These are phyloP conservation scores for Notodonta dromedarius DNA, from an alignment of 2,888 invertebrate species.

Conservation along the genomic window DNA sequence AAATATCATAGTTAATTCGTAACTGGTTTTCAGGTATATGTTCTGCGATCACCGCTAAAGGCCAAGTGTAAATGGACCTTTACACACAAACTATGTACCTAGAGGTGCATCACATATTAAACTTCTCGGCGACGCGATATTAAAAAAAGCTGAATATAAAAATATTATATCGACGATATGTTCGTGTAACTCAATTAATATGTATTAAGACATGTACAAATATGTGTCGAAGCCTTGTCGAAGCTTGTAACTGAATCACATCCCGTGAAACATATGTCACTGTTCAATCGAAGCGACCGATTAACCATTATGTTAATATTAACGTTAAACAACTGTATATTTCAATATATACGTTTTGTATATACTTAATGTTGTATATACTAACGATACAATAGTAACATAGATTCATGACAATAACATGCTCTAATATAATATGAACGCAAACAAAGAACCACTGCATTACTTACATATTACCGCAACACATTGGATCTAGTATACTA, in stretches of 20 bases:
- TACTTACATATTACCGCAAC: not conserved
- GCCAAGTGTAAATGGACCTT: not conserved
- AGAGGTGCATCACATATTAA: not conserved
- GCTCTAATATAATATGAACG: not conserved
- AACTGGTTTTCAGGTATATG: no score
- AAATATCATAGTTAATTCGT: no score
- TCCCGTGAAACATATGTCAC: not conserved
- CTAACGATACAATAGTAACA: slow-evolving; percentile 5
- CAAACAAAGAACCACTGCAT: not conserved
- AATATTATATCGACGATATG: slow-evolving; percentile 7
- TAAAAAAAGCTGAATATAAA: slow-evolving; percentile 9
- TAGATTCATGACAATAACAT: not conserved
- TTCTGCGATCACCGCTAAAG: not conserved
- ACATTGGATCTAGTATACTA: not conserved
- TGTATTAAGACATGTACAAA: not conserved
- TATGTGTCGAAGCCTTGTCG: not conserved
- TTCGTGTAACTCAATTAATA: slow-evolving; percentile 1
- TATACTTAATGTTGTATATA: slow-evolving; percentile 2
- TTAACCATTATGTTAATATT: not conserved
- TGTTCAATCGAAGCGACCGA: not conserved
- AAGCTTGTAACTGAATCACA: not conserved
- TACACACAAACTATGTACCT: not conserved
- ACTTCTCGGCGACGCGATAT: not conserved
- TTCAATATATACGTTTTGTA: not conserved
- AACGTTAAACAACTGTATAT: slow-evolving; percentile 5